These are phyloP conservation scores for Coregonus suidteri DNA, from an alignment of 2,797 vertebrate species.

Conservation along the genomic window DNA sequence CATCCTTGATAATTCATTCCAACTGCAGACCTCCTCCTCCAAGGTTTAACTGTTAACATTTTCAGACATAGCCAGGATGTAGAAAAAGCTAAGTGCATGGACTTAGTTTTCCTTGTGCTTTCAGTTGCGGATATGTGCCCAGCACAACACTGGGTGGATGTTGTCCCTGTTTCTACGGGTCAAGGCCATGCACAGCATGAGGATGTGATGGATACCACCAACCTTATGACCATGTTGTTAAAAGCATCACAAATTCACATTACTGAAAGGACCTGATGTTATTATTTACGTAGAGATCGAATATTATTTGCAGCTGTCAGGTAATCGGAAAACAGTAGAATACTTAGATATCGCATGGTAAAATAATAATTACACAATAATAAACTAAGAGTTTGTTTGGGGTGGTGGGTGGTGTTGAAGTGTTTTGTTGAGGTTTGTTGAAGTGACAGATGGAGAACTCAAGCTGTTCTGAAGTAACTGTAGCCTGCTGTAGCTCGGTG, in stretches of 20 bases:
- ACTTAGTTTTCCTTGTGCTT: too few species aligned
- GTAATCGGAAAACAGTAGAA: neutral
- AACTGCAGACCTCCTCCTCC: too few species aligned
- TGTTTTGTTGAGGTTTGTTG: neutral
- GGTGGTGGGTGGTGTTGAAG: conserved; percentile 11
- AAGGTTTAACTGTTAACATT: too few species aligned
- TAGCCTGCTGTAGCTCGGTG: neutral
- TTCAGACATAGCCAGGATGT: too few species aligned
- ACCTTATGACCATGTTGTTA: conserved; percentile 1
- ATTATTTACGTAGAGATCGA: conserved; percentile 12
- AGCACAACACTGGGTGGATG: too few species aligned
- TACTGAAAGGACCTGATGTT: neutral
- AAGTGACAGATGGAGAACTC: neutral
- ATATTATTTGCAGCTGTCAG: conserved; percentile 22
- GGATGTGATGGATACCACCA: conserved; percentile 3
- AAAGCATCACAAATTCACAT: neutral
- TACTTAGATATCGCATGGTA: neutral
- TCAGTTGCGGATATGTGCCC: too few species aligned
- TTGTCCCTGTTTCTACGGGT: too few species aligned
- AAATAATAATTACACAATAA: too few species aligned
- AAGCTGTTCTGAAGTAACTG: conserved; percentile 2
- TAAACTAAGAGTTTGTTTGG: too few species aligned
- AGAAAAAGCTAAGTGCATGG: too few species aligned
- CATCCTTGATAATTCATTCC: too few species aligned
- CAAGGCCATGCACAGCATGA: conserved; percentile 15